Evolutionary conservation across 2,888 invertebrate species (phyloP).

Genomic region (Ennomos erosarius): DNA sequence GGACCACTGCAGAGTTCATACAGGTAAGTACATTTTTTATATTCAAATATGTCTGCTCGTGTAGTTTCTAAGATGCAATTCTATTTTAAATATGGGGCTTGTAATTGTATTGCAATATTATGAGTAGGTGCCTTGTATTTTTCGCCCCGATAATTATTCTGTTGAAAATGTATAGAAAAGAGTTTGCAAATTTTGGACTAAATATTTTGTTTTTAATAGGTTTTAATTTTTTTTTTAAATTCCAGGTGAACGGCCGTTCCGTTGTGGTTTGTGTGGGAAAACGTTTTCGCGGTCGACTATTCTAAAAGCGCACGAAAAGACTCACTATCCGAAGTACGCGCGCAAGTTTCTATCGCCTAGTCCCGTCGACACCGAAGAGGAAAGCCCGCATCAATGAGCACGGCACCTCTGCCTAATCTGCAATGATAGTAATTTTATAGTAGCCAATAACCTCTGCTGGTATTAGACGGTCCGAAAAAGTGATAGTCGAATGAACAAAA

Average conservation of each 20-base stretch:
- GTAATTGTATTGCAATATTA: no score
- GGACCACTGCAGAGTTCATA: constrained; percentile 96
- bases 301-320: constrained; percentile 96
- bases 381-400: constrained; percentile 89
- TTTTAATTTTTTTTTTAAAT: constrained; percentile 29
- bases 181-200: no score
- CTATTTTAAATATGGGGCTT: no score
- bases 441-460: constrained; percentile 55
- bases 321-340: constrained; percentile 96
- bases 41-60: neutral
- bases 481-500: constrained; percentile 76
- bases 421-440: constrained; percentile 46
- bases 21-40: constrained; percentile 82
- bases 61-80: no score
- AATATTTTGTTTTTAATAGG: no score
- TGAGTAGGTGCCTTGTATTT: no score
- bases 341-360: constrained; percentile 95
- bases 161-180: no score
- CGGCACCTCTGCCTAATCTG: constrained; percentile 54
- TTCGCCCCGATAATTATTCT: no score
- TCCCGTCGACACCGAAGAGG: constrained; percentile 93
- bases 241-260: constrained; percentile 93
- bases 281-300: constrained; percentile 96
- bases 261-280: constrained; percentile 95
- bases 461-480: constrained; percentile 69